Conservation (phyloP, 2,113 vertebrate genomes). For the Bufo gargarizans region DNA sequence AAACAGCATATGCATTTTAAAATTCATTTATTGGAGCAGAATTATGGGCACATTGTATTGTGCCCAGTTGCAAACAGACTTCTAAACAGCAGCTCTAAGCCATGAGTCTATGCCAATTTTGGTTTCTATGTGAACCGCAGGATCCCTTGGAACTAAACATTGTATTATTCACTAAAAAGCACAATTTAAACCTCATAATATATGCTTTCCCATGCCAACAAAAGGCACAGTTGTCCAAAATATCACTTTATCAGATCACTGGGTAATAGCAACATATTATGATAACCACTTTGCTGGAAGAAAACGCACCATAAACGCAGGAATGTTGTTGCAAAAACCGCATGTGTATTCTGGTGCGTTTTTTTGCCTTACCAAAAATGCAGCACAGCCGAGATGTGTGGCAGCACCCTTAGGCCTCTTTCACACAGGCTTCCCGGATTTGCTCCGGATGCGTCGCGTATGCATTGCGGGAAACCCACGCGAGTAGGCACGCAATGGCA, state of each 20-base stretch:
- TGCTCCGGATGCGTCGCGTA: no score
- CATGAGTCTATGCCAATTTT: not conserved
- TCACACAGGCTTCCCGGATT: no score
- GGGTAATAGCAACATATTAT: not conserved
- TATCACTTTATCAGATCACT: not conserved
- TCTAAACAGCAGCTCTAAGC: not conserved
- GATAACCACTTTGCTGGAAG: no score
- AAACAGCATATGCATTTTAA: conserved; percentile 14
- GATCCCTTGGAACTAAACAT: not conserved
- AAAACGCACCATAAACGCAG: no score
- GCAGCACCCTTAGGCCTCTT: no score
- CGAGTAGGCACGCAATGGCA: no score
- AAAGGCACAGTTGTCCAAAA: not conserved
- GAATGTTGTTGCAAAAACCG: no score
- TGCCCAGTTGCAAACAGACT: not conserved
- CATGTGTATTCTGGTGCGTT: no score
- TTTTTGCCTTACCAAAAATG: no score
- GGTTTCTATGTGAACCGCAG: conserved; percentile 16
- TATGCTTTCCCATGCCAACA: not conserved
- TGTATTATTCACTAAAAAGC: conserved; percentile 25
- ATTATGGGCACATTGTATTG: conserved; percentile 6
- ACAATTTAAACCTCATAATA: not conserved
- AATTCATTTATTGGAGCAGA: conserved; percentile 1
- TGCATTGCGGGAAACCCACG: no score
- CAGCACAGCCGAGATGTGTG: no score